Conservation (phyloP, 2,113 vertebrate species). For the Microcebus tavaratra region DNA sequence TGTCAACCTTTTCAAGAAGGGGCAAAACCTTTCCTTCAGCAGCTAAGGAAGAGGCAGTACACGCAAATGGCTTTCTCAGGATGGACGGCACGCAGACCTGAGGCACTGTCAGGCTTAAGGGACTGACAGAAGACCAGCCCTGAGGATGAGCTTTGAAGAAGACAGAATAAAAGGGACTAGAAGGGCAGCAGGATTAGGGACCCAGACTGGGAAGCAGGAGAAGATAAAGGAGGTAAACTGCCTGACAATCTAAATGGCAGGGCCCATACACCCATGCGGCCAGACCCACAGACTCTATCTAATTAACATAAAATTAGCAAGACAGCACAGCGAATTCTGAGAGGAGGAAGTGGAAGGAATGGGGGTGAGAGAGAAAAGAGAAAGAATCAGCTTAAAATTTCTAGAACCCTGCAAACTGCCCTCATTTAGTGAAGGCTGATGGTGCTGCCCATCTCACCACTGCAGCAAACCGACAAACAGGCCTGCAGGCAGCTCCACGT, state of each 20-base stretch:
- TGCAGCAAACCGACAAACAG: not conserved
- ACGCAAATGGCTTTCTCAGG: not conserved
- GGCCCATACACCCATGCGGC: accelerated
- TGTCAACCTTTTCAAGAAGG: not conserved
- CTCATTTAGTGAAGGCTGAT: not conserved
- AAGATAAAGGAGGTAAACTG: not conserved
- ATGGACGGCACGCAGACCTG: accelerated
- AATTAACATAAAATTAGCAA: not conserved
- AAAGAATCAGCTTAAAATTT: not conserved
- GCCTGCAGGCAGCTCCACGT: accelerated
- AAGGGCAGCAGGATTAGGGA: not conserved
- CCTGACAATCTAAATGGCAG: not conserved
- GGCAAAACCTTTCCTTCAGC: not conserved
- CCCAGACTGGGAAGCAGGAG: not conserved
- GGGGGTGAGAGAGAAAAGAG: not conserved
- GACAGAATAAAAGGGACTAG: not conserved
- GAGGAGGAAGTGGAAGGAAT: accelerated
- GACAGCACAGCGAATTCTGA: not conserved
- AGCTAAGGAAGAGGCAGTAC: not conserved
- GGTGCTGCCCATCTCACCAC: not conserved
- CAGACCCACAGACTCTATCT: not conserved
- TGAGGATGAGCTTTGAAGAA: not conserved
- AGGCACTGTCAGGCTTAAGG: not conserved
- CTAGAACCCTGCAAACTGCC: not conserved
- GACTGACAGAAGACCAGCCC: not conserved